Conservation (phyloP, 2,888 invertebrate species). For the Allolobophora icterica region DNA sequence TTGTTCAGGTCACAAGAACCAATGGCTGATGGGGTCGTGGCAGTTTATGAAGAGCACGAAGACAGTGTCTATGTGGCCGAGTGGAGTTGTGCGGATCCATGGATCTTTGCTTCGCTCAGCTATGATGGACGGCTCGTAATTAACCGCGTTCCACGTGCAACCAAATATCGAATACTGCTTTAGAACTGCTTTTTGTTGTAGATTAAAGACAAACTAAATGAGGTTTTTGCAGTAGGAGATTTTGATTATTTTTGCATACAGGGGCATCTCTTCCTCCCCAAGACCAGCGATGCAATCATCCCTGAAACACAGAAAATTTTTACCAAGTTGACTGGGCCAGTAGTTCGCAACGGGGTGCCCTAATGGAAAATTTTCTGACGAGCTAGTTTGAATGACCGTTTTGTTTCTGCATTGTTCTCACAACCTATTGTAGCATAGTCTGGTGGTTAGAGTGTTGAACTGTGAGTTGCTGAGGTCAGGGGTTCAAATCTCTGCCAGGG, state of each 20-base stretch:
- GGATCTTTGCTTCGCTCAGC: conserved; percentile 97
- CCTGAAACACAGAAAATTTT: neutral
- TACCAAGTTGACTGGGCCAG: neutral
- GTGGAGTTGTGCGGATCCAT: conserved; percentile 96
- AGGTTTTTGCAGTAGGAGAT: neutral
- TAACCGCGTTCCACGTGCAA: conserved; percentile 88
- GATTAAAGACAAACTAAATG: neutral
- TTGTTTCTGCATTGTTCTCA: neutral
- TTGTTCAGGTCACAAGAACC: conserved; percentile 19
- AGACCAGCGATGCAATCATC: neutral
- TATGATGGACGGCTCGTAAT: conserved; percentile 94
- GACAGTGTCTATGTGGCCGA: conserved; percentile 96
- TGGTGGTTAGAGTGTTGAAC: too few species aligned
- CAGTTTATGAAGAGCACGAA: conserved; percentile 94
- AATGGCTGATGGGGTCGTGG: conserved; percentile 82
- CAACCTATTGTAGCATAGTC: too few species aligned
- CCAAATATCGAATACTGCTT: conserved; percentile 84
- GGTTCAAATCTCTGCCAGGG: too few species aligned
- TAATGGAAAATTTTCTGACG: neutral
- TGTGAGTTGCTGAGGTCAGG: too few species aligned
- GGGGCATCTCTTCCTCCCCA: neutral
- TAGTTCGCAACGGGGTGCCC: neutral
- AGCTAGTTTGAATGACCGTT: neutral
- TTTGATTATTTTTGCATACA: neutral
- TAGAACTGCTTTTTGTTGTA: conserved; percentile 39